A percentile compares a stretch with the other conserved stretches of the same genome.
These are phyloP conservation scores for Hypsibius dujardini DNA, from an alignment of 1,140 invertebrate genomes.

Conservation along the genomic window DNA sequence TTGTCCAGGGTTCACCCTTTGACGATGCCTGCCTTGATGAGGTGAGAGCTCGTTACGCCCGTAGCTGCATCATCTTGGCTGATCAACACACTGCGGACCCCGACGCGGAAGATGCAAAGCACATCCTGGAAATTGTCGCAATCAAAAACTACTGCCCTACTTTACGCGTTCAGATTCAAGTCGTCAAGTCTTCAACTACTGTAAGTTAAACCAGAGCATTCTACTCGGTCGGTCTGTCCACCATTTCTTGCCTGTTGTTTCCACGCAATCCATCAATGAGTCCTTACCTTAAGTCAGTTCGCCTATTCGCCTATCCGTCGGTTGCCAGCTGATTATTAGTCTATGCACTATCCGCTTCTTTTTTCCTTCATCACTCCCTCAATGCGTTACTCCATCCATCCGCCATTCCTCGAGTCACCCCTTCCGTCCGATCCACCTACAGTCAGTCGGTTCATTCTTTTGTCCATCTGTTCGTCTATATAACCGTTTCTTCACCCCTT, in stretches of 20 bases:
- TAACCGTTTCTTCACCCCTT: no score
- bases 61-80: conserved; percentile 39
- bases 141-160: conserved; percentile 43
- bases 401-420: no score
- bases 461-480: no score
- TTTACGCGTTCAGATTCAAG: conserved; percentile 30
- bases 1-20: conserved; percentile 43
- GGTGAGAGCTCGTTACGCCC: conserved; percentile 39
- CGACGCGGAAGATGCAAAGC: conserved; percentile 40
- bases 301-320: no score
- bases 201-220: not conserved
- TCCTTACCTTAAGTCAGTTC: not conserved
- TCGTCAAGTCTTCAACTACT: not conserved
- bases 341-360: not conserved
- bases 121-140: conserved; percentile 39
- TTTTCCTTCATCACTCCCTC: not conserved
- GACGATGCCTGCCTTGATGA: conserved; percentile 40
- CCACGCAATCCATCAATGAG: not conserved
- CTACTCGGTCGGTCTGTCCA: not conserved
- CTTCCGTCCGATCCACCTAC: no score
- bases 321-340: no score
- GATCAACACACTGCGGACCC: conserved; percentile 38
- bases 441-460: no score
- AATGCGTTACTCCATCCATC: not conserved
- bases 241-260: not conserved